Evolutionary conservation across 2,888 invertebrate species (phyloP).

Genomic region (Neria commutata): DNA sequence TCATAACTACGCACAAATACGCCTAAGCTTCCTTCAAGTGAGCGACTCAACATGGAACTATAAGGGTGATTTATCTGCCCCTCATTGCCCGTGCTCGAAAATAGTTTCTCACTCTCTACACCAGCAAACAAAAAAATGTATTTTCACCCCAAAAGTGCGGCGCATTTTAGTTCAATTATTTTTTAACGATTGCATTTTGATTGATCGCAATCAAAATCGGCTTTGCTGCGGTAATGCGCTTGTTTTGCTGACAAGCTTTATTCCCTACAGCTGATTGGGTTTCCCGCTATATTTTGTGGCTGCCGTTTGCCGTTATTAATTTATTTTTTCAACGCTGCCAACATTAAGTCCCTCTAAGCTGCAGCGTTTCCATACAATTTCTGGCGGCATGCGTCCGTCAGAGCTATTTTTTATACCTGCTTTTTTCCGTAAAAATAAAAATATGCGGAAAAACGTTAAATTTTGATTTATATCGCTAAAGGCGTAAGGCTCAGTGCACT

Average conservation of each 20-base stretch:
- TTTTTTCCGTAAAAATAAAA: constrained; percentile 19
- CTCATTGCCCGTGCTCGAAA: too few relatives aligned
- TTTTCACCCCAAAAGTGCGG: constrained; percentile 25
- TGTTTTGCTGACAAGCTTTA: constrained; percentile 34
- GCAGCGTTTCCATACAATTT: constrained; percentile 40
- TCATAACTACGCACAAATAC: background rate
- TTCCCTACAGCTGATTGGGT: constrained; percentile 2
- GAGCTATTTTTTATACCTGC: background rate
- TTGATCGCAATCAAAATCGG: constrained; percentile 54
- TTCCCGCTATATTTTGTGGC: constrained; percentile 8
- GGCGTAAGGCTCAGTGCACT: too few relatives aligned
- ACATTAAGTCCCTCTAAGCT: constrained; percentile 15
- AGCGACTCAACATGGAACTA: too few relatives aligned
- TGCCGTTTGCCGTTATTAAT: constrained; percentile 39
- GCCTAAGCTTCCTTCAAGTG: background rate
- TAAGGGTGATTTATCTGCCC: too few relatives aligned
- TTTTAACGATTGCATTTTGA: constrained; percentile 37
- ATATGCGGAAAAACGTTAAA: constrained; percentile 27
- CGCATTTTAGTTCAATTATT: constrained; percentile 29
- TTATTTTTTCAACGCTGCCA: constrained; percentile 42
- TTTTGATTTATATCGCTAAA: constrained; percentile 23
- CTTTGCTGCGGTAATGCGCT: constrained; percentile 47
- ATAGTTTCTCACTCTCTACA: constrained; percentile 21
- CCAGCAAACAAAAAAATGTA: constrained; percentile 26
- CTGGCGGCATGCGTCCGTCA: constrained; percentile 29